phyloP scores from a whole-genome alignment of 1,140 invertebrate species.

The Phortica variegata region DNA sequence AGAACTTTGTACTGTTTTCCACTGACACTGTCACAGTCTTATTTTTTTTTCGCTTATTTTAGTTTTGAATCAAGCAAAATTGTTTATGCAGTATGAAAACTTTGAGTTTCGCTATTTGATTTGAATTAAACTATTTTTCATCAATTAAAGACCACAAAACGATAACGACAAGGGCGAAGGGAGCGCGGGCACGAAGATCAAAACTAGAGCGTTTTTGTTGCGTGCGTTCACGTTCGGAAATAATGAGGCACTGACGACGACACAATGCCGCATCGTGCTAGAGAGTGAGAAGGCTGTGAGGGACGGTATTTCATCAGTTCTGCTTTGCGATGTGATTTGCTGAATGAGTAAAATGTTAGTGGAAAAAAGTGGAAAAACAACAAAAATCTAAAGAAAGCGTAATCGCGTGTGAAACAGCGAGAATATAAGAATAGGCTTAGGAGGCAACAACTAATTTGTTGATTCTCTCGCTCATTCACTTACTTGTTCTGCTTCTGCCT shows the following conservation, averaged over 20 bases:
- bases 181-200: too few relatives aligned
- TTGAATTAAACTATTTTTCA: too few relatives aligned
- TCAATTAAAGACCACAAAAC: too few relatives aligned
- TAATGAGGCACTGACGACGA: not conserved
- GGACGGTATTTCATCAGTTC: conserved; percentile 23
- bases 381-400: not conserved
- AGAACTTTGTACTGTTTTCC: too few relatives aligned
- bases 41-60: too few relatives aligned
- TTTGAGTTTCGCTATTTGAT: too few relatives aligned
- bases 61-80: too few relatives aligned
- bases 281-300: conserved; percentile 1
- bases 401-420: conserved; percentile 3
- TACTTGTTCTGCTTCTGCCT: conserved; percentile 9
- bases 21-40: too few relatives aligned
- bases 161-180: too few relatives aligned
- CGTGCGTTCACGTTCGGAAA: too few relatives aligned
- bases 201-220: too few relatives aligned
- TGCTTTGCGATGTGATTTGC: conserved; percentile 11
- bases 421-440: not conserved
- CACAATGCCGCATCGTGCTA: conserved; percentile 8
- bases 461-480: conserved; percentile 4
- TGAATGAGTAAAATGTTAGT: conserved; percentile 16
- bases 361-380: conserved; percentile 2
- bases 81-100: too few relatives aligned
- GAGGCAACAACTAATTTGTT: not conserved